Conservation (phyloP, 2,888 invertebrate species). For the Drosophila phalerata region DNA sequence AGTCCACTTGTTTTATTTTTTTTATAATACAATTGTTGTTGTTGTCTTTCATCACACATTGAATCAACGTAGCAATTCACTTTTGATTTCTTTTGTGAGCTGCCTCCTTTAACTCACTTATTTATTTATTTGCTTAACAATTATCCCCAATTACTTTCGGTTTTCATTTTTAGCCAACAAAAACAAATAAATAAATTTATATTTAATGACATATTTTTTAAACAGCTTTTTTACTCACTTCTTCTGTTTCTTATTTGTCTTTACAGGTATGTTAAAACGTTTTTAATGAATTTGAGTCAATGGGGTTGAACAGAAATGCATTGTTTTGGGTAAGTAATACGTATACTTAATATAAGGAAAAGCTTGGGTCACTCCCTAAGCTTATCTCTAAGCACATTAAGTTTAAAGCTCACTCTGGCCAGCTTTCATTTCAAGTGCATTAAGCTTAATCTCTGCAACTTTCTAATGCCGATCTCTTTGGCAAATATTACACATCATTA, state of each 20-base stretch:
- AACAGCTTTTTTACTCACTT: constrained; percentile 21
- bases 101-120: constrained; percentile 40
- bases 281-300: constrained; percentile 6
- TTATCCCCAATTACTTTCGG: constrained; percentile 57
- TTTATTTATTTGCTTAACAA: constrained; percentile 64
- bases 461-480: constrained; percentile 67
- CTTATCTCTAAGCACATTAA: constrained; percentile 56
- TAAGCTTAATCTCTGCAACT: constrained; percentile 62
- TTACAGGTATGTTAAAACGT: constrained; percentile 56
- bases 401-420: constrained; percentile 33
- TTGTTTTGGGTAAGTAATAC: constrained; percentile 31
- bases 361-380: constrained; percentile 21
- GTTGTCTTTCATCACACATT: constrained; percentile 34
- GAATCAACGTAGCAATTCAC: constrained; percentile 46
- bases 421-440: constrained; percentile 66
- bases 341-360: background rate
- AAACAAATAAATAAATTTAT: constrained; percentile 20
- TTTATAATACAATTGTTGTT: constrained; percentile 3
- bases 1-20: constrained; percentile 28
- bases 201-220: constrained; percentile 62
- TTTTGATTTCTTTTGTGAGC: constrained; percentile 50
- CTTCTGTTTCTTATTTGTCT: constrained; percentile 17
- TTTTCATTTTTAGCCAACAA: constrained; percentile 31
- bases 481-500: constrained; percentile 75
- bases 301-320: background rate